Evolutionary conservation across 2,797 vertebrate species (phyloP).

Genomic region (Catostomus latipinnis): DNA sequence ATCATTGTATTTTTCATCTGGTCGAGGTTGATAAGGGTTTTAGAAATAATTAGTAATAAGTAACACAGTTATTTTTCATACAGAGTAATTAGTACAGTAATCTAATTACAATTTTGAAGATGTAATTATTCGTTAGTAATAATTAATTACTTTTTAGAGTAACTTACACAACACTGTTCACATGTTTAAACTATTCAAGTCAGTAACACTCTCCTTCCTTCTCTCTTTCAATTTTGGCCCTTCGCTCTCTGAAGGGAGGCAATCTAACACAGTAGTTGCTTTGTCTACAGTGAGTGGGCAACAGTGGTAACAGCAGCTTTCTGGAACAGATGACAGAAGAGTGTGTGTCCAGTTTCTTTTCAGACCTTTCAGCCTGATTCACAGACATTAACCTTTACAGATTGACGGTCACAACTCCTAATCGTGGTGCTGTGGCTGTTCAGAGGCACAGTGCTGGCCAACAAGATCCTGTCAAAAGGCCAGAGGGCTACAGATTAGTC

Average conservation of each 20-base stretch:
- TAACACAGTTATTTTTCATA: too few relatives aligned
- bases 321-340: constrained; percentile 46
- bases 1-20: too few relatives aligned
- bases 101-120: too few relatives aligned
- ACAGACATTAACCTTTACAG: constrained; percentile 19
- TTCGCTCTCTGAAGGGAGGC: neutral
- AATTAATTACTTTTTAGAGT: too few relatives aligned
- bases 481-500: neutral
- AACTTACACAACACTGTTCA: too few relatives aligned
- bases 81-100: too few relatives aligned
- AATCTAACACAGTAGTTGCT: constrained; percentile 33
- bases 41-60: too few relatives aligned
- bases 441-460: constrained; percentile 14
- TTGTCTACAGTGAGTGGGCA: constrained; percentile 33
- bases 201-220: constrained; percentile 3
- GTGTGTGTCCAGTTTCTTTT: constrained; percentile 34
- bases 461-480: neutral
- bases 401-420: constrained; percentile 19
- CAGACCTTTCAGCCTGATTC: constrained; percentile 9
- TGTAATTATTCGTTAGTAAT: too few relatives aligned
- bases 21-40: too few relatives aligned
- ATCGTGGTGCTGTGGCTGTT: constrained; percentile 13
- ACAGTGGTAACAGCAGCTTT: constrained; percentile 18
- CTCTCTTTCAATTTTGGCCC: constrained; percentile 21
- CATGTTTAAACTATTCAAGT: neutral